Evolutionary conservation across 2,113 vertebrate genomes (phyloP).

Genomic region (Lophotis ruficrista): DNA sequence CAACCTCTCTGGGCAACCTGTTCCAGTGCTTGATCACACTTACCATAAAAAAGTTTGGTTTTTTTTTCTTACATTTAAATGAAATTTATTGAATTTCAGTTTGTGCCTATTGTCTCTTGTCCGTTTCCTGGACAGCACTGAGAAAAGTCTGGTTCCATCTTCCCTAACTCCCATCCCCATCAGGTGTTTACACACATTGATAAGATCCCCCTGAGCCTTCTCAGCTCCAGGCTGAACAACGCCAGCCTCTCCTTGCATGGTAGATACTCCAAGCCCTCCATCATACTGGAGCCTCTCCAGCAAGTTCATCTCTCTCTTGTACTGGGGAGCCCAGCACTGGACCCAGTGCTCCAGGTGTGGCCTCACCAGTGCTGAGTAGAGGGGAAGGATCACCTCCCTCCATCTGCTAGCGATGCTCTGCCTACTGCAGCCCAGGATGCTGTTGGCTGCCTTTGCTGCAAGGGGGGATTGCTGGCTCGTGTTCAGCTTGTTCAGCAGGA

Average conservation of each 20-base stretch:
- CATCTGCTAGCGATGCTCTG: neutral
- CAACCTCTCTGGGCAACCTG: neutral
- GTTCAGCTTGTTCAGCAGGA: neutral
- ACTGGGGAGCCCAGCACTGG: neutral
- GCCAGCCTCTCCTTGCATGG: neutral
- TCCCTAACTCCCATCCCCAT: neutral
- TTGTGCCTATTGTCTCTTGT: neutral
- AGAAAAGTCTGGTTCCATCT: neutral
- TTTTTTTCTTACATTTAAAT: neutral
- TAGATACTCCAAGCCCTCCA: neutral
- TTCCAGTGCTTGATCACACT: neutral
- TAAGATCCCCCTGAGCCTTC: neutral
- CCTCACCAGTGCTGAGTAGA: neutral
- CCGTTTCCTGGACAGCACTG: neutral
- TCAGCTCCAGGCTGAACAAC: neutral
- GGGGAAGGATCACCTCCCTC: neutral
- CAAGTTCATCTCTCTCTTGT: neutral
- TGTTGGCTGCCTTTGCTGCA: neutral
- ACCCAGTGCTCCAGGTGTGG: neutral
- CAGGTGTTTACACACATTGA: neutral
- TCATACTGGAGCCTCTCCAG: neutral
- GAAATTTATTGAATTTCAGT: neutral
- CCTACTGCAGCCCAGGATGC: neutral
- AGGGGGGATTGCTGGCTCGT: neutral
- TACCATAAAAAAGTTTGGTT: accelerated